These are phyloP conservation scores for Amniataba percoides DNA, from an alignment of 2,797 vertebrate genomes.

Conservation along the genomic window DNA sequence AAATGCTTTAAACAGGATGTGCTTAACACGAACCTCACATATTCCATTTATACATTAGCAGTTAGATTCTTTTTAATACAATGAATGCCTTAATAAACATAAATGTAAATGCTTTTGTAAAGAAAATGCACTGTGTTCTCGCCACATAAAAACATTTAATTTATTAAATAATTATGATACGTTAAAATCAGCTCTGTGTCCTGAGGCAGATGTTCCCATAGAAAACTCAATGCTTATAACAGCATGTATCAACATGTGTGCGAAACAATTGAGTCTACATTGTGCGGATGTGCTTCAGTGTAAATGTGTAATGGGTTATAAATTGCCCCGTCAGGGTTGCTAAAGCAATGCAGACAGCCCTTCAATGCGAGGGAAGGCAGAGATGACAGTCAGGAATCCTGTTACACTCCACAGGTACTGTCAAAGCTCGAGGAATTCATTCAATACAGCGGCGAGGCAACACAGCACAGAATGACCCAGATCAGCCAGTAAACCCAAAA, in stretches of 20 bases:
- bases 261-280: conserved; percentile 22
- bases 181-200: not conserved
- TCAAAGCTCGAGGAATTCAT: conserved; percentile 34
- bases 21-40: conserved; percentile 38
- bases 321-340: conserved; percentile 59
- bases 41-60: not conserved
- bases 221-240: not conserved
- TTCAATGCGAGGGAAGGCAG: conserved; percentile 25
- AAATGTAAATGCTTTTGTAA: conserved; percentile 11
- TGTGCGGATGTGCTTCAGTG: conserved; percentile 49
- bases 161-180: not conserved
- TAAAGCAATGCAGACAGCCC: conserved; percentile 48
- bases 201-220: not conserved
- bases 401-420: conserved; percentile 47
- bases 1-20: conserved; percentile 59
- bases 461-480: conserved; percentile 15
- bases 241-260: conserved; percentile 5
- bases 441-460: not conserved
- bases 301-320: conserved; percentile 60
- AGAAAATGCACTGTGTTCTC: not conserved
- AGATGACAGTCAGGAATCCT: conserved; percentile 52
- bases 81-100: not conserved
- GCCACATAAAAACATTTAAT: not conserved
- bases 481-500: conserved; percentile 32
- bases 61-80: not conserved